These are phyloP conservation scores for Panzeria rudis DNA, from an alignment of 2,888 invertebrate species.

Conservation along the genomic window DNA sequence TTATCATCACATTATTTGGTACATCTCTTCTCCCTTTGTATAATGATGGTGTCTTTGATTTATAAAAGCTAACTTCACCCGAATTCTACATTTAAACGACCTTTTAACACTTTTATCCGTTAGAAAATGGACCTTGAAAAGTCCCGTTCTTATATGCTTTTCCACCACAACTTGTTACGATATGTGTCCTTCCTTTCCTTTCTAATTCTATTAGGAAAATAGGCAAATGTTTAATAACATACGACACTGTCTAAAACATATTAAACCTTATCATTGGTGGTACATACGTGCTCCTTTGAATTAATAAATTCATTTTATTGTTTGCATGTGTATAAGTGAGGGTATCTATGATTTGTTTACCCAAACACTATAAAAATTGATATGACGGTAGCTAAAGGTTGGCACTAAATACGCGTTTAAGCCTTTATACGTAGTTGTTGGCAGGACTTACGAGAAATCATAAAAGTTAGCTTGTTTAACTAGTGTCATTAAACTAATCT, in stretches of 20 bases:
- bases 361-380: slow-evolving; percentile 4
- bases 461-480: slow-evolving; percentile 52
- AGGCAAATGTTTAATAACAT: slow-evolving; percentile 61
- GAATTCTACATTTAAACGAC: slow-evolving; percentile 24
- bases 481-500: slow-evolving; percentile 69
- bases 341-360: slow-evolving; percentile 30
- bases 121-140: slow-evolving; percentile 38
- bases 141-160: slow-evolving; percentile 8
- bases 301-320: slow-evolving; percentile 61
- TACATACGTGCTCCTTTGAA: slow-evolving; percentile 61
- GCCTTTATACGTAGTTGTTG: slow-evolving; percentile 8
- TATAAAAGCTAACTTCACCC: slow-evolving; percentile 19
- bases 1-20: not conserved
- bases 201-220: slow-evolving; percentile 71
- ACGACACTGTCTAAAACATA: slow-evolving; percentile 50
- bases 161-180: slow-evolving; percentile 50
- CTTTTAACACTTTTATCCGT: slow-evolving; percentile 36
- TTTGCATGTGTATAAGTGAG: not conserved
- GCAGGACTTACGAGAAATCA: slow-evolving; percentile 11
- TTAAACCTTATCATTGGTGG: slow-evolving; percentile 65
- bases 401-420: slow-evolving; percentile 48
- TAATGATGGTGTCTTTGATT: not conserved
- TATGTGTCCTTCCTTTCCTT: slow-evolving; percentile 39
- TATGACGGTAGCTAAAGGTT: slow-evolving; percentile 40
- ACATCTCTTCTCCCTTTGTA: not conserved